Evolutionary conservation across 2,113 vertebrate species (phyloP).

Genomic region (Barbus barbus): DNA sequence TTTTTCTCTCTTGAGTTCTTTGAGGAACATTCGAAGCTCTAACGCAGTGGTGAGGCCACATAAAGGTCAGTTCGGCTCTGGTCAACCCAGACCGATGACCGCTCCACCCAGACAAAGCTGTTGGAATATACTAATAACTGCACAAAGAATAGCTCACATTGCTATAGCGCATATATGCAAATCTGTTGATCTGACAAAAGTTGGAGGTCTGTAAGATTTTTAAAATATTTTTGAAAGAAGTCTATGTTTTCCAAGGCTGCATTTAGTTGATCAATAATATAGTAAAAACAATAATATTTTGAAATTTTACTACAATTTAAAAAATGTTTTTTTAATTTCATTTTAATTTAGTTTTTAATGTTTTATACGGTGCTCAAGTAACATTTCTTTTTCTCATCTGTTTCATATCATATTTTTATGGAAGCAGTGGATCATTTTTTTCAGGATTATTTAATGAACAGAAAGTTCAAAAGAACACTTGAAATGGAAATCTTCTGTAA

Average conservation of each 20-base stretch:
- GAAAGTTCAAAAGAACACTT: neutral
- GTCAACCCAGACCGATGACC: neutral
- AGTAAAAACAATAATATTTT: neutral
- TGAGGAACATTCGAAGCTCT: neutral
- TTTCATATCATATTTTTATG: neutral
- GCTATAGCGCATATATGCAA: neutral
- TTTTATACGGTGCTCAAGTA: neutral
- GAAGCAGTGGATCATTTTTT: neutral
- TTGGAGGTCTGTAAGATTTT: neutral
- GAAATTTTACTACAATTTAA: neutral
- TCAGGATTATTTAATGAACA: neutral
- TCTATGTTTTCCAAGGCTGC: neutral
- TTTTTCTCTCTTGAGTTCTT: constrained; percentile 8
- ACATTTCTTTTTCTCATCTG: neutral
- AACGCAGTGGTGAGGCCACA: neutral
- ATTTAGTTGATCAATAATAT: neutral
- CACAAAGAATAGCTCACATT: neutral
- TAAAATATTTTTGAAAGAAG: neutral
- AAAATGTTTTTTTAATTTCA: too few species aligned
- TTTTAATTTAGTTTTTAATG: too few species aligned
- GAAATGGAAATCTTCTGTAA: neutral
- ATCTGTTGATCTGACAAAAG: neutral
- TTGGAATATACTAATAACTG: neutral
- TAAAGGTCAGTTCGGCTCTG: neutral
- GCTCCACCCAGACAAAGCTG: neutral